Evolutionary conservation across 1,140 invertebrate genomes (phyloP), one percentile per base, ranked within the genome.

Genomic region (Dendrolimus kikuchii): DNA sequence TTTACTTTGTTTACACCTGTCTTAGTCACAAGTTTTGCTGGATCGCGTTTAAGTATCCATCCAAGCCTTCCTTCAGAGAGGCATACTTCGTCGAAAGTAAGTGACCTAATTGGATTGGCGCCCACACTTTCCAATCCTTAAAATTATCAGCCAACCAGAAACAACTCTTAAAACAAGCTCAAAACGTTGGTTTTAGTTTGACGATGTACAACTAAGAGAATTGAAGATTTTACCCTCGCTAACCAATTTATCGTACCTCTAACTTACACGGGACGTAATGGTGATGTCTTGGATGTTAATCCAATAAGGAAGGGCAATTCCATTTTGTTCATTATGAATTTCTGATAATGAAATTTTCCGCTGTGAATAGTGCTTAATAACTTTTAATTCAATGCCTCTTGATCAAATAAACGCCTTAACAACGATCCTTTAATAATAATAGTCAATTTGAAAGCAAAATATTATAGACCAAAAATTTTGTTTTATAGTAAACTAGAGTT

Each of bases 41-140:
- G 37, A 49, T 58, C 47, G 48, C 51, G 9, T 53, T 60, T 52
- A 60, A 58, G 51, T 51, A 49, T 48, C 44, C 46, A 50, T 51
- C 42, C 42, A 56, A 55, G 42, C 45, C 61, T 54, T 53, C 47
- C 52, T 53, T 55, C 50, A 44, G 57, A 61, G 51, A 56, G 49
- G 49, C 41, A 41, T 51, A 51, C 55, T 54, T 57, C 53, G 59
- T 60, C 44, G 47, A 44, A 60, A 60, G 55, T 60, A 64, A 64
- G 62, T 65, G 60, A 68, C 60, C 66, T 68, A 68, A 68, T 68
- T 68, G 62, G 57, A 56, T 68, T 60, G 53, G 49, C 66, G 45
- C 55, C 56, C 51, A 57, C 59, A 58, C 57, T 64, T 64, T 58
- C 60, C 53, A 59, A 61, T 57, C 57, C 43, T 51, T 38, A 38